A percentile compares a stretch with the other conserved stretches of the same genome.
phyloP scores from a whole-genome alignment of 2,113 vertebrate species.

The Myxocyprinus asiaticus region DNA sequence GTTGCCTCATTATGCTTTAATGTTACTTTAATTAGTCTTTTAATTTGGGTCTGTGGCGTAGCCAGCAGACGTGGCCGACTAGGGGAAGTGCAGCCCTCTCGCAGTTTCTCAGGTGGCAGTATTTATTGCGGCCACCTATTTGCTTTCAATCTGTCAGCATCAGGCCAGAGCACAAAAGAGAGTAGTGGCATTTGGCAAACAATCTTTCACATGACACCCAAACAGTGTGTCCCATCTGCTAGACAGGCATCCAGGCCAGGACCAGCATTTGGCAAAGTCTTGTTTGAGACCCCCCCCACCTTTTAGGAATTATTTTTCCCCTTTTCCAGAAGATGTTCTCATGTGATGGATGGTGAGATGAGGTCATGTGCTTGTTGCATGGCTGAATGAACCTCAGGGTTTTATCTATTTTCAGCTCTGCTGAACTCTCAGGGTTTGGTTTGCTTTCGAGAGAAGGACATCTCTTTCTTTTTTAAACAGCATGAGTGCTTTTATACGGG shows the following conservation, averaged over 20 bases:
- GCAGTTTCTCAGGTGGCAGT: slow-evolving; percentile 70
- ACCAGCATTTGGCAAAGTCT: slow-evolving; percentile 58
- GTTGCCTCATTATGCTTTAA: slow-evolving; percentile 63
- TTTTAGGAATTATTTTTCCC: slow-evolving; percentile 41
- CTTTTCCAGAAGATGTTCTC: too few relatives aligned
- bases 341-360: slow-evolving; percentile 48
- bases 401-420: slow-evolving; percentile 54
- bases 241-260: slow-evolving; percentile 58
- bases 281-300: slow-evolving; percentile 27
- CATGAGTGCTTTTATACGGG: slow-evolving; percentile 1
- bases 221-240: slow-evolving; percentile 75
- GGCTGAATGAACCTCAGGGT: slow-evolving; percentile 40
- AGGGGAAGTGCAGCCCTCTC: slow-evolving; percentile 60
- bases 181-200: slow-evolving; percentile 56
- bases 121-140: slow-evolving; percentile 74
- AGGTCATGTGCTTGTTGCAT: slow-evolving; percentile 47
- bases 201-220: slow-evolving; percentile 72
- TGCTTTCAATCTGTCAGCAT: slow-evolving; percentile 77
- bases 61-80: slow-evolving; percentile 60
- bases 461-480: slow-evolving; percentile 16
- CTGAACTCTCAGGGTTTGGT: slow-evolving; percentile 27
- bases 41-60: slow-evolving; percentile 62
- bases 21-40: slow-evolving; percentile 71
- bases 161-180: slow-evolving; percentile 60
- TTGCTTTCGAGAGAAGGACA: slow-evolving; percentile 48